phyloP scores from a whole-genome alignment of 2,797 vertebrate genomes.

The Manis crassicaudata region DNA sequence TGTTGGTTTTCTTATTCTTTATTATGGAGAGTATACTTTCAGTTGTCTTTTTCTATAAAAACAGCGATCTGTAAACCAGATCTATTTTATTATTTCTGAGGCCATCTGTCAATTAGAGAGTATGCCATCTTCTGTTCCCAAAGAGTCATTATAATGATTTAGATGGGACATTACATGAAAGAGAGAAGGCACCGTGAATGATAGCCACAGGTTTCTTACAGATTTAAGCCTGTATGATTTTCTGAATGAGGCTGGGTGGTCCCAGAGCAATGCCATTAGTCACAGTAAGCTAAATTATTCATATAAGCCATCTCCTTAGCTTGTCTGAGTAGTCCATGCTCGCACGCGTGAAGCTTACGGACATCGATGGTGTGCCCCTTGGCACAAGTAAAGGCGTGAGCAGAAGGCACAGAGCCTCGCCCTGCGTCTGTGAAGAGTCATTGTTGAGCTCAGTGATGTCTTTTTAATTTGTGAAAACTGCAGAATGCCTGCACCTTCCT shows the following conservation, averaged over 20 bases:
- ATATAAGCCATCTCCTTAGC: neutral
- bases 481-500: neutral
- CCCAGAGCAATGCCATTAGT: neutral
- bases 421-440: neutral
- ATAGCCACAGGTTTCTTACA: neutral
- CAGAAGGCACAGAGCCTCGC: neutral
- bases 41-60: slow-evolving; percentile 28
- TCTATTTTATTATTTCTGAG: neutral
- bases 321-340: neutral
- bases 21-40: neutral
- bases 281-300: slow-evolving; percentile 42
- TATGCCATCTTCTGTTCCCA: slow-evolving; percentile 9
- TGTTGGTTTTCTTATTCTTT: neutral
- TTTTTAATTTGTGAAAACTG: neutral
- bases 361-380: neutral
- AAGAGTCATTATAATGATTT: slow-evolving; percentile 55
- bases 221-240: neutral
- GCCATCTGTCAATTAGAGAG: slow-evolving; percentile 10
- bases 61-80: neutral
- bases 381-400: neutral
- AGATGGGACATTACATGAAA: neutral
- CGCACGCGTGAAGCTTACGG: neutral
- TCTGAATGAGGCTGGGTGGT: slow-evolving; percentile 26
- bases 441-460: neutral
- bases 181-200: neutral